Evolutionary conservation across 2,113 vertebrate species (phyloP).

Genomic region (Labeo rohita): DNA sequence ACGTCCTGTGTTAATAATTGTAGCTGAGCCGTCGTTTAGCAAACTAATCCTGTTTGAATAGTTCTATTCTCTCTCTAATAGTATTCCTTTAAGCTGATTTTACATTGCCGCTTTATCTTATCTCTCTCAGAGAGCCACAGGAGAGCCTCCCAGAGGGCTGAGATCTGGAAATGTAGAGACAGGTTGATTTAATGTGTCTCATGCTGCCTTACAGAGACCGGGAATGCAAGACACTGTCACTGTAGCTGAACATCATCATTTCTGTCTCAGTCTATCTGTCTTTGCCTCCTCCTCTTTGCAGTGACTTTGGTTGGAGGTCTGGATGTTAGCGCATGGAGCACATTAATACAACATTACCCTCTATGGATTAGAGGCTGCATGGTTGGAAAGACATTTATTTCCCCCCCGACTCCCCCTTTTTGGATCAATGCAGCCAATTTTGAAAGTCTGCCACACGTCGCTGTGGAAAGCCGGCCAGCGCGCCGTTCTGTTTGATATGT

Average conservation of each 20-base stretch:
- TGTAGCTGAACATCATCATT: slow-evolving; percentile 47
- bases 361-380: slow-evolving; percentile 4
- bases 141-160: slow-evolving; percentile 5
- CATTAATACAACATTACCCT: slow-evolving; percentile 26
- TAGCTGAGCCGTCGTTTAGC: background rate
- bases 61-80: background rate
- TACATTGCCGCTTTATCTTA: slow-evolving; percentile 9
- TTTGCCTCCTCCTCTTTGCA: background rate
- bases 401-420: slow-evolving; percentile 12
- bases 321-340: slow-evolving; percentile 8
- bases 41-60: background rate
- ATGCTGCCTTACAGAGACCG: slow-evolving; percentile 27
- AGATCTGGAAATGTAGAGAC: slow-evolving; percentile 25
- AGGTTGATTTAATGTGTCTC: slow-evolving; percentile 48
- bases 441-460: slow-evolving; percentile 6
- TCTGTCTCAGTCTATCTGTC: slow-evolving; percentile 32
- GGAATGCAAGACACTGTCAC: slow-evolving; percentile 23
- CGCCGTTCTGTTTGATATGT: background rate
- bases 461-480: slow-evolving; percentile 1
- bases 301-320: slow-evolving; percentile 29
- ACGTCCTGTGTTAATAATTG: background rate
- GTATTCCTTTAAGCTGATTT: slow-evolving; percentile 35
- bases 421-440: slow-evolving; percentile 1
- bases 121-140: slow-evolving; percentile 30
- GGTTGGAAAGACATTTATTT: slow-evolving; percentile 25